phyloP scores from a whole-genome alignment of 2,797 vertebrate genomes.

The Spinus olivaceus region DNA sequence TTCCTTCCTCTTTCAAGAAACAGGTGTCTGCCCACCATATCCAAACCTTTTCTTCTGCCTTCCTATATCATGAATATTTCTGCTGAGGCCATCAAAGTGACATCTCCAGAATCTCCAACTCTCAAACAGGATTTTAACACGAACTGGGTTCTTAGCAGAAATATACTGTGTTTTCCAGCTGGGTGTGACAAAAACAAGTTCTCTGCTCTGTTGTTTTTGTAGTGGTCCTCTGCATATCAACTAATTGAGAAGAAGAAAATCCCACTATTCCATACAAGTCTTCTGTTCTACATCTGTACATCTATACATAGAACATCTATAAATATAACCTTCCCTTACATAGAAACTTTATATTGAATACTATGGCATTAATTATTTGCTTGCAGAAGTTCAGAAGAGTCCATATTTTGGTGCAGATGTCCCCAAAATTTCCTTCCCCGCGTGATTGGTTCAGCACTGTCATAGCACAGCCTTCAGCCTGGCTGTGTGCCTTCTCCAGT shows the following conservation, averaged over 20 bases:
- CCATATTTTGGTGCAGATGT: not conserved
- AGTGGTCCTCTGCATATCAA: not conserved
- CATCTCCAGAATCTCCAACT: not conserved
- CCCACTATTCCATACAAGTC: not conserved
- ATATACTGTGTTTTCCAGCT: not conserved
- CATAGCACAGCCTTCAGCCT: not conserved
- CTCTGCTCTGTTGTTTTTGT: not conserved
- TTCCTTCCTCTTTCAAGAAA: not conserved
- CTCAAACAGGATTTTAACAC: not conserved
- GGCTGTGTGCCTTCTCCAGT: not conserved
- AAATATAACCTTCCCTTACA: not conserved
- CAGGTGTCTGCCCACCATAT: not conserved
- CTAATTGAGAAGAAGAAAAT: not conserved
- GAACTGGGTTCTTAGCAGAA: not conserved
- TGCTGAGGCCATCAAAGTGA: not conserved
- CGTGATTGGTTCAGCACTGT: not conserved
- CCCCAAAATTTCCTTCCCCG: not conserved
- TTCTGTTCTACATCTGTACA: not conserved
- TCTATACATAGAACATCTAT: not conserved
- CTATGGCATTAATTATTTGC: not conserved
- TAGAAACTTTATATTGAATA: not conserved
- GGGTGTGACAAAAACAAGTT: not conserved
- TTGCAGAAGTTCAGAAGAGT: not conserved
- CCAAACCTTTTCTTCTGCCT: not conserved
- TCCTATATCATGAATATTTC: accelerated